These are phyloP conservation scores for Montipora capitata DNA, from an alignment of 92 coral and sea anemone genomes.

Conservation along the genomic window DNA sequence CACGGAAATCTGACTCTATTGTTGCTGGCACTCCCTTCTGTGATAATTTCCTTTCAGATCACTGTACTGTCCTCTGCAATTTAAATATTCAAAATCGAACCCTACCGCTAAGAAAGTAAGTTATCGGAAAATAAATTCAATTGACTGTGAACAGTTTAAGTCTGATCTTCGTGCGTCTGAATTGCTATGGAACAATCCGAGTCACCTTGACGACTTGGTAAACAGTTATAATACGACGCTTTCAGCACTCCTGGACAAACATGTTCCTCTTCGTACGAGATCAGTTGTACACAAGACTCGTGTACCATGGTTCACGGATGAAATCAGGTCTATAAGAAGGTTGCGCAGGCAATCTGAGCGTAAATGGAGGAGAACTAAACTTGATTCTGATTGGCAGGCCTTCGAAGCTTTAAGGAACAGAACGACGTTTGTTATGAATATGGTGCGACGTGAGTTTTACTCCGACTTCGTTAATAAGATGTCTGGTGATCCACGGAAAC, in stretches of 20 bases:
- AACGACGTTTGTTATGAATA: constrained; percentile 34
- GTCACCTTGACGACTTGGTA: neutral
- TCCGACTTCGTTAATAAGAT: constrained; percentile 4
- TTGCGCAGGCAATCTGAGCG: constrained; percentile 28
- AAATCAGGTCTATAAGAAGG: constrained; percentile 21
- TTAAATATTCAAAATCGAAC: too few species aligned
- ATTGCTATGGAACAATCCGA: neutral
- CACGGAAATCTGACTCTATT: too few species aligned
- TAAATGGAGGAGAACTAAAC: constrained; percentile 18
- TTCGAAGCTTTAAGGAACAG: constrained; percentile 20
- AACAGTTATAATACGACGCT: neutral
- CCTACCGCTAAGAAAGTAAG: too few species aligned
- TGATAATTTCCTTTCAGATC: too few species aligned
- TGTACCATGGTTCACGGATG: constrained; percentile 34
- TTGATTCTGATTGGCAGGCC: constrained; percentile 31
- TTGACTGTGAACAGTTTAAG: neutral
- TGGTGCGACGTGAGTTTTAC: constrained; percentile 31
- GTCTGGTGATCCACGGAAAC: constrained; percentile 25
- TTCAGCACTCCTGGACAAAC: constrained; percentile 11
- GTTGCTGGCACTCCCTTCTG: too few species aligned
- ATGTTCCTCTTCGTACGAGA: constrained; percentile 32
- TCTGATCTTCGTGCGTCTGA: neutral
- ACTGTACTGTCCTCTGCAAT: too few species aligned
- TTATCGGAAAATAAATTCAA: neutral
- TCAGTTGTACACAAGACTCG: constrained; percentile 13